A percentile compares a stretch with the other conserved stretches of the same genome.
Evolutionary conservation across 2,888 invertebrate species (phyloP).

Genomic region (Nymphalis c-album): DNA sequence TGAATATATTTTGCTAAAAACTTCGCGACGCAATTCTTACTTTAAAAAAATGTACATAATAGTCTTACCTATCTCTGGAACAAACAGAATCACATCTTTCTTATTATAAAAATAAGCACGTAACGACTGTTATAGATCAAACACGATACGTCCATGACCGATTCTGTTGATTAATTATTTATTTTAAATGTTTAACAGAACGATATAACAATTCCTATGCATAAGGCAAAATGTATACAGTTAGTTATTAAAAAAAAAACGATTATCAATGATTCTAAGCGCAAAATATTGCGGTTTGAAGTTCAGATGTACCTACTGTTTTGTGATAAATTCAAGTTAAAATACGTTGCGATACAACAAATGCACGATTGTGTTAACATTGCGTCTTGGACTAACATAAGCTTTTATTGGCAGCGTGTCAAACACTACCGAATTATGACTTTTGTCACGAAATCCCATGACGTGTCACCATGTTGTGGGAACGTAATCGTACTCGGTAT

Average conservation of each 20-base stretch:
- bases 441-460: conserved; percentile 42
- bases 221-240: background rate
- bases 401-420: conserved; percentile 16
- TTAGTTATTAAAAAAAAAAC: background rate
- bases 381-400: background rate
- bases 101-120: background rate
- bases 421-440: conserved; percentile 38
- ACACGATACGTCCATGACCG: background rate
- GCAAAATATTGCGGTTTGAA: no score
- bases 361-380: no score
- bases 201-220: background rate
- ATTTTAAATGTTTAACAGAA: background rate
- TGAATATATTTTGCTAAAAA: no score
- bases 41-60: no score
- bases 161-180: conserved; percentile 1
- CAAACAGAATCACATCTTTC: background rate
- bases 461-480: conserved; percentile 39
- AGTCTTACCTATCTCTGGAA: background rate
- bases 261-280: background rate
- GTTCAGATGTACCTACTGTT: no score
- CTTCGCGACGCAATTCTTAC: no score
- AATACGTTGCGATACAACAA: no score
- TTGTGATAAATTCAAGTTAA: no score
- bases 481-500: conserved; percentile 35
- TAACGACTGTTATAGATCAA: background rate